These are phyloP conservation scores for Boloria euphrosyne DNA, from an alignment of 2,888 invertebrate species.

Conservation along the genomic window DNA sequence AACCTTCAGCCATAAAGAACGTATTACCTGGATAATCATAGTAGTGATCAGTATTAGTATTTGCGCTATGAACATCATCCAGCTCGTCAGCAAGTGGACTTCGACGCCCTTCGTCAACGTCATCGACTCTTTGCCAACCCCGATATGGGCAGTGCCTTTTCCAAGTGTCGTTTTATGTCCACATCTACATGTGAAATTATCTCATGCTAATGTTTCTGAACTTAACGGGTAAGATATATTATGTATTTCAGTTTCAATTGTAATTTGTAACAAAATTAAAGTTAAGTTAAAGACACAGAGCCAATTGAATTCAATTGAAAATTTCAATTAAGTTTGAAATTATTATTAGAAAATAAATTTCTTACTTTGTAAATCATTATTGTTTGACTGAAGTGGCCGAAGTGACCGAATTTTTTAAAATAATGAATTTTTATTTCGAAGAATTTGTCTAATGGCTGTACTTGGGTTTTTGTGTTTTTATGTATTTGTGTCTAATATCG, in stretches of 20 bases:
- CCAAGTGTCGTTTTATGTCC: constrained; percentile 75
- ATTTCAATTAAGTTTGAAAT: too few species aligned
- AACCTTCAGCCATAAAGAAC: constrained; percentile 65
- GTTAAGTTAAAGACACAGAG: too few species aligned
- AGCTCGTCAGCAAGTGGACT: constrained; percentile 68
- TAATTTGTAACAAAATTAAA: too few species aligned
- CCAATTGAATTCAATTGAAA: too few species aligned
- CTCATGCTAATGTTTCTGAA: constrained; percentile 61
- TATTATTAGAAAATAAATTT: too few species aligned
- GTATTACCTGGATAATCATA: constrained; percentile 66
- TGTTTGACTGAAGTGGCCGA: too few species aligned
- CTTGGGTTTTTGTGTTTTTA: too few species aligned
- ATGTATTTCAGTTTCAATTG: constrained; percentile 20
- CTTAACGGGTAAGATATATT: constrained; percentile 56
- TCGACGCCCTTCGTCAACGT: constrained; percentile 75
- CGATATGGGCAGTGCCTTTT: constrained; percentile 76
- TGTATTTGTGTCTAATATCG: too few species aligned
- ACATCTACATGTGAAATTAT: constrained; percentile 67
- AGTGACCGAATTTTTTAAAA: too few species aligned
- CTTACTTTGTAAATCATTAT: too few species aligned
- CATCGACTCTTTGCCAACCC: constrained; percentile 72
- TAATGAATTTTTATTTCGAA: too few species aligned
- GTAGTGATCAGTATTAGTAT: constrained; percentile 66
- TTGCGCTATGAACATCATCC: constrained; percentile 67
- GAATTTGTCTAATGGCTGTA: too few species aligned